phyloP scores from a whole-genome alignment of 2,888 invertebrate species.

The Pseudococcus jackbeardsleyi region DNA sequence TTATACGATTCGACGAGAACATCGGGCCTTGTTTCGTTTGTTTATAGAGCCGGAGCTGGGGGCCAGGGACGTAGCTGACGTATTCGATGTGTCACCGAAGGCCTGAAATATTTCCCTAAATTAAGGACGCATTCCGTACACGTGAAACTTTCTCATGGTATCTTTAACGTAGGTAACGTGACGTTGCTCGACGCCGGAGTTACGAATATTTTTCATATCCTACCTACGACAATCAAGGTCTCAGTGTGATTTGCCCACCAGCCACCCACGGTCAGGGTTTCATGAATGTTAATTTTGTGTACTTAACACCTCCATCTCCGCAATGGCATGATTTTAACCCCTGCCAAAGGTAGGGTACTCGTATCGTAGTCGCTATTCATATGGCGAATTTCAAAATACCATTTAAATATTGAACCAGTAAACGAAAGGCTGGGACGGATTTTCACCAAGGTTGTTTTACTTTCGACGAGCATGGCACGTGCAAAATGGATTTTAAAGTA shows the following conservation, averaged over 20 bases:
- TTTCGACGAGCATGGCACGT: not conserved
- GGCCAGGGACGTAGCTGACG: too few species aligned
- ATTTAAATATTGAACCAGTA: constrained; percentile 23
- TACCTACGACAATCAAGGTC: not conserved
- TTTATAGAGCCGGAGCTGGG: too few species aligned
- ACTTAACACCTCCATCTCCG: not conserved
- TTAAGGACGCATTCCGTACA: constrained; percentile 1
- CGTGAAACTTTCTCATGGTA: constrained; percentile 24
- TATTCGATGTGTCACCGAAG: not conserved
- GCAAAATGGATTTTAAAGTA: constrained; percentile 16
- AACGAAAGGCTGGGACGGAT: not conserved
- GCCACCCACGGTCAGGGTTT: not conserved
- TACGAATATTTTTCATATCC: not conserved
- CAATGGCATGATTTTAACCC: too few species aligned
- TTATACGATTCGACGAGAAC: not conserved
- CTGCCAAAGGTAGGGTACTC: not conserved
- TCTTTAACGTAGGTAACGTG: not conserved
- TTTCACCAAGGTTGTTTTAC: constrained; percentile 6
- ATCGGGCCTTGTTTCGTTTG: not conserved
- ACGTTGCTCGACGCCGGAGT: not conserved
- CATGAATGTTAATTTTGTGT: constrained; percentile 28
- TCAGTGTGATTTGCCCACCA: not conserved
- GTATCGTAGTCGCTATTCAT: not conserved
- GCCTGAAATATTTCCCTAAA: not conserved
- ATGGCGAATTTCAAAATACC: not conserved